These are phyloP conservation scores for Petromus typicus DNA, from an alignment of 2,113 vertebrate genomes.

Conservation along the genomic window DNA sequence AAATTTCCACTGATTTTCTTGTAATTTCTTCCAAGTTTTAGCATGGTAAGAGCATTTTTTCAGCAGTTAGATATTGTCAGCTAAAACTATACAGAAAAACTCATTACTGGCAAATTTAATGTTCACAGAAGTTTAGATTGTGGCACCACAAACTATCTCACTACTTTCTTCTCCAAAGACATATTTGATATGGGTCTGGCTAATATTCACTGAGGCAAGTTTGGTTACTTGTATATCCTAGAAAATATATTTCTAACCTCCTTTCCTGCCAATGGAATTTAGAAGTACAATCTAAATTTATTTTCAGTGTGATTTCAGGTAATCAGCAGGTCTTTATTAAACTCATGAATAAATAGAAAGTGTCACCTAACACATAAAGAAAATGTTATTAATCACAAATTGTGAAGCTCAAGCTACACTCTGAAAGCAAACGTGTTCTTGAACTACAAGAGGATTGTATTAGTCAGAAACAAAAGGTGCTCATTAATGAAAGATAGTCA, in stretches of 20 bases:
- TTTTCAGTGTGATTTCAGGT: slow-evolving; percentile 32
- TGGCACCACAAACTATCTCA: not conserved
- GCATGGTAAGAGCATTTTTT: not conserved
- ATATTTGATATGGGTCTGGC: not conserved
- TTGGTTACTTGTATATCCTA: not conserved
- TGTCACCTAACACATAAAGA: not conserved
- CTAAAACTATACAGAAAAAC: not conserved
- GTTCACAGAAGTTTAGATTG: not conserved
- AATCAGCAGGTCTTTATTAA: slow-evolving; percentile 47
- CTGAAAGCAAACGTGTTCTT: not conserved
- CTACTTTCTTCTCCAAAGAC: slow-evolving; percentile 42
- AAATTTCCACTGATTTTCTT: slow-evolving; percentile 24
- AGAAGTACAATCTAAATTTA: slow-evolving; percentile 55
- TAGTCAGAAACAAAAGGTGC: slow-evolving; percentile 1
- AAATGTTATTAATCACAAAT: slow-evolving; percentile 37
- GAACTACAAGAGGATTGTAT: slow-evolving; percentile 16
- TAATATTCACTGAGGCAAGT: not conserved
- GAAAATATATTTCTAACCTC: slow-evolving; percentile 48
- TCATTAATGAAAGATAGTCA: slow-evolving; percentile 8
- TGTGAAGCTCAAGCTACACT: not conserved
- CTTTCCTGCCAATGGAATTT: slow-evolving; percentile 44
- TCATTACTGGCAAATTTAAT: not conserved
- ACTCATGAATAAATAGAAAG: slow-evolving; percentile 43
- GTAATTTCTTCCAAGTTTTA: slow-evolving; percentile 44
- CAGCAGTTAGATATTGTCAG: slow-evolving; percentile 21